Conservation (phyloP, 2,797 vertebrate species). For the Capromys pilorides region DNA sequence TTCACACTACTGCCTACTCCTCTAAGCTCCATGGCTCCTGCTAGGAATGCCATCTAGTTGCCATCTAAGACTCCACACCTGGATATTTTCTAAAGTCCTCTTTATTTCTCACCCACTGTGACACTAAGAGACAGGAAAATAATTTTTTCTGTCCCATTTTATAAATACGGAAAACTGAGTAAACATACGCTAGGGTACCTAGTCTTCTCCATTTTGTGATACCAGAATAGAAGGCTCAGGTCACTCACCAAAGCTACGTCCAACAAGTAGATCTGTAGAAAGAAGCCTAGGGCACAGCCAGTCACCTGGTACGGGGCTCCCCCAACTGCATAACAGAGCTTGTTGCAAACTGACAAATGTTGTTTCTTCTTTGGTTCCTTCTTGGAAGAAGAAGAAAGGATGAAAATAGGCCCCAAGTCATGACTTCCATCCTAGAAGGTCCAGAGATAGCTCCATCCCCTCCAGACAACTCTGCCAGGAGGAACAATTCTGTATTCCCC, state of each 20-base stretch:
- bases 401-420: conserved; percentile 24
- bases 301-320: conserved; percentile 98
- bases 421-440: conserved; percentile 3
- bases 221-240: background rate
- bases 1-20: conserved; percentile 22
- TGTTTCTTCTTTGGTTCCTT: conserved; percentile 85
- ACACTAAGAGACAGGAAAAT: conserved; percentile 47
- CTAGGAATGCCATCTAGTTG: conserved; percentile 51
- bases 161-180: conserved; percentile 22
- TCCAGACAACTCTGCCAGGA: conserved; percentile 8
- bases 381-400: conserved; percentile 55
- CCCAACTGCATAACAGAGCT: conserved; percentile 95
- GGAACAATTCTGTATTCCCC: background rate
- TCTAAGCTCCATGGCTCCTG: conserved; percentile 57
- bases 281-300: conserved; percentile 96
- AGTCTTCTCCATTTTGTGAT: background rate
- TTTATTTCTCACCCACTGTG: background rate
- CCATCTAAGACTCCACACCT: conserved; percentile 20
- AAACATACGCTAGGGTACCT: background rate
- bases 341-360: conserved; percentile 92
- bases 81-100: conserved; percentile 20
- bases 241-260: conserved; percentile 95
- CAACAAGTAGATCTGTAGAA: conserved; percentile 97
- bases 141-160: conserved; percentile 39
- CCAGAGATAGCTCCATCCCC: conserved; percentile 29